A percentile compares a stretch with the other conserved stretches of the same genome.
Conservation (phyloP, 2,888 invertebrate genomes). For the Bombylius major region DNA sequence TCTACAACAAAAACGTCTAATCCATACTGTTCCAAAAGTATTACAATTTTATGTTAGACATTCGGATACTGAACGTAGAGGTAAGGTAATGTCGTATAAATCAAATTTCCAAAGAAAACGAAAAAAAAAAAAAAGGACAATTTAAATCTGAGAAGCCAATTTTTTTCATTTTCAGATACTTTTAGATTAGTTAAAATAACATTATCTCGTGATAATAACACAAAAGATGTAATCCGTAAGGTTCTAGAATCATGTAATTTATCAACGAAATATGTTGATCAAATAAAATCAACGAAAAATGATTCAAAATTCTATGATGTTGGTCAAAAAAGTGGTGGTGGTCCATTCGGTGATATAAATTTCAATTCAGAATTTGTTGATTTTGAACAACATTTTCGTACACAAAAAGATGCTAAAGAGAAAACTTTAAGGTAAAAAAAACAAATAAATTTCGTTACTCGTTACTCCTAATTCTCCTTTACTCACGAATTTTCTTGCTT, state of each 20-base stretch:
- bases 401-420: conserved; percentile 8
- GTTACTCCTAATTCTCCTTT: background rate
- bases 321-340: background rate
- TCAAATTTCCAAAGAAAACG: background rate
- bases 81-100: background rate
- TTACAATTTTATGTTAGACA: conserved; percentile 68
- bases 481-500: background rate
- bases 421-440: conserved; percentile 14
- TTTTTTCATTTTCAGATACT: conserved; percentile 39
- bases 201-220: conserved; percentile 48
- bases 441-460: background rate
- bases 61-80: conserved; percentile 9
- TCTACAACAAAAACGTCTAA: conserved; percentile 47
- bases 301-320: conserved; percentile 7
- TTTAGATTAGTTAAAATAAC: conserved; percentile 64
- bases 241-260: conserved; percentile 71
- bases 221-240: conserved; percentile 55
- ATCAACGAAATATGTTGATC: conserved; percentile 76
- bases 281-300: conserved; percentile 37
- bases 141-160: background rate
- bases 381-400: conserved; percentile 16
- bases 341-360: conserved; percentile 14
- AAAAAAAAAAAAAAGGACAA: too few relatives aligned
- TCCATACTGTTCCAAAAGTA: conserved; percentile 43
- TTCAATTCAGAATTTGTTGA: conserved; percentile 14